Evolutionary conservation across 37 sponge, comb jelly and placozoan genomes (phyloP), one percentile per base, ranked within the genome.

Genomic region (Axinella damicornis): DNA sequence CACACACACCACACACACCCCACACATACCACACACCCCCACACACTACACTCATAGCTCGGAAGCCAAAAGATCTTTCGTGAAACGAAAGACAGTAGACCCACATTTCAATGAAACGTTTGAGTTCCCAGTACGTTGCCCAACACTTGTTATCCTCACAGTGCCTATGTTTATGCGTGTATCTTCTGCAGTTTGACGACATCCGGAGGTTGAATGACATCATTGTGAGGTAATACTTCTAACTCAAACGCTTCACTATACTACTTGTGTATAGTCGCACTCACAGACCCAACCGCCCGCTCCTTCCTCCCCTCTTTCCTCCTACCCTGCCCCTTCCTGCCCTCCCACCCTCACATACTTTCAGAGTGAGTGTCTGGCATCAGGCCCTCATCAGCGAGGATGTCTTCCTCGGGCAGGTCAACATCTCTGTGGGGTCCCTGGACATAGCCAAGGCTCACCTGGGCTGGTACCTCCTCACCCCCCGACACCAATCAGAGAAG

Each of bases 401-500:
- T 28, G 22, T 76, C 19, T 88, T 88, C 76, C 69, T 92, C 16
- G 92, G 92, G 0, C 85, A 92, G 64, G 81, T 92, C 58, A 79
- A 85, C 41, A 57, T 85, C 38, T 78, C 79, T 18, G 35, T 84
- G 19, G 55, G 65, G 34, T 74, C 36, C 57, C 6, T 77, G 32
- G 34, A 20, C 30, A 46, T 9, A 46, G 25, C 73, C 15, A 57
- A 73, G 15, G 28, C 60, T 25, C 63, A 89, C 53, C 13, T n/a
- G 16, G 83, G 65, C 0, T 91, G 91, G 91, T 76, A 81, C 46
- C 31, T 24, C 24, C 78, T 91, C 25, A 61, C 53, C 52, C 76
- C 88, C 1, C 56, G 92, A 14, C 65, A 52, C 0, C 20, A 55
- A 20, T 46, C 46, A n/a, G n/a, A n/a, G n/a, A n/a, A n/a, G n/a